phyloP scores from a whole-genome alignment of 2,113 vertebrate genomes.

The Helogale parvula region DNA sequence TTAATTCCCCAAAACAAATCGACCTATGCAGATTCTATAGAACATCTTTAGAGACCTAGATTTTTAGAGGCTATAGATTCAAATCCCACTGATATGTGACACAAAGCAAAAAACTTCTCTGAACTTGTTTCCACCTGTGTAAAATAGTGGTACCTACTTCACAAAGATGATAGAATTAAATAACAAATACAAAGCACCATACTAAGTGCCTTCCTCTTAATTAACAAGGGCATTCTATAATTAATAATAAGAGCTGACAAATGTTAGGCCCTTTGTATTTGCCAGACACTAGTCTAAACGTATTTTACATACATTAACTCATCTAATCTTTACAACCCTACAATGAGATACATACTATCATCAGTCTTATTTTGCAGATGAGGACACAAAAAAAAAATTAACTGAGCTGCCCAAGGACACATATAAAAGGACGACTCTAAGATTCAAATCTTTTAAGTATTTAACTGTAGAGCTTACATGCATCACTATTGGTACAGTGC shows the following conservation, averaged over 20 bases:
- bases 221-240: background rate
- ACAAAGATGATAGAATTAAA: background rate
- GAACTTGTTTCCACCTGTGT: background rate
- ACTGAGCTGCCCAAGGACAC: background rate
- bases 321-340: background rate
- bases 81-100: background rate
- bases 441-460: background rate
- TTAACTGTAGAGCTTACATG: background rate
- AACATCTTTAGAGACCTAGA: background rate
- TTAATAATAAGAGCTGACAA: background rate
- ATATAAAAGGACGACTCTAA: background rate
- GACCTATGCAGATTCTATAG: background rate
- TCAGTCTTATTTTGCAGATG: conserved; percentile 1
- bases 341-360: background rate
- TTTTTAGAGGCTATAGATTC: background rate
- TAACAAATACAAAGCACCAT: background rate
- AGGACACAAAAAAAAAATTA: background rate
- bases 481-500: background rate
- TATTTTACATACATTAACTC: background rate
- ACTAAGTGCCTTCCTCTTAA: background rate
- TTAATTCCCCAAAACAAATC: background rate
- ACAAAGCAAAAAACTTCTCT: background rate
- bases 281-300: background rate
- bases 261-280: background rate
- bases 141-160: background rate